Conservation (phyloP, 2,888 invertebrate genomes). For the Thecophora atra region DNA sequence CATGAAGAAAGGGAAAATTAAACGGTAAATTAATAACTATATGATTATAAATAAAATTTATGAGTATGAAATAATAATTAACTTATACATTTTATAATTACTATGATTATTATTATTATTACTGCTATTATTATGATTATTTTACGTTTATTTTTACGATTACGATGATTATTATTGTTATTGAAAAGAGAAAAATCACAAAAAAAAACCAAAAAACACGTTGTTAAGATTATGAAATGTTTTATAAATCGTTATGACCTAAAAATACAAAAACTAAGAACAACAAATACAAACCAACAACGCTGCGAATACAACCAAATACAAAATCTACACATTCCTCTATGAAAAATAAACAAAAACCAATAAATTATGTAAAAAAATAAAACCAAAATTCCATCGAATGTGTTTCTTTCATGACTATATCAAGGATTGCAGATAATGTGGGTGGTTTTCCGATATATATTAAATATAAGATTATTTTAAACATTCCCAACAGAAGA, state of each 20-base stretch:
- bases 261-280: conserved; percentile 43
- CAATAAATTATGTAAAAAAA: conserved; percentile 27
- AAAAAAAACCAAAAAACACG: conserved; percentile 45
- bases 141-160: conserved; percentile 16
- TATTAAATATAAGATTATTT: too few species aligned
- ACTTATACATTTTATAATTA: conserved; percentile 23
- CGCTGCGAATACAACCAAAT: conserved; percentile 42
- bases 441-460: too few species aligned
- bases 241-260: conserved; percentile 60
- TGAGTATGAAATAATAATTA: conserved; percentile 35
- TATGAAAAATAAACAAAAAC: conserved; percentile 56
- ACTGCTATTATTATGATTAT: conserved; percentile 21
- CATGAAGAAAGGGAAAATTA: conserved; percentile 26
- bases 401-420: background rate
- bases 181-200: conserved; percentile 35
- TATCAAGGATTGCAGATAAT: too few species aligned
- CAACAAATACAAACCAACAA: conserved; percentile 37
- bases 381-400: background rate
- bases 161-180: conserved; percentile 5
- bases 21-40: conserved; percentile 32
- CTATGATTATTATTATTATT: conserved; percentile 20
- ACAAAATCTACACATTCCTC: conserved; percentile 57
- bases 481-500: too few species aligned
- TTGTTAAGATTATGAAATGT: conserved; percentile 61
- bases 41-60: conserved; percentile 38